Conservation (phyloP, 2,888 invertebrate species). For the Apamea anceps region DNA sequence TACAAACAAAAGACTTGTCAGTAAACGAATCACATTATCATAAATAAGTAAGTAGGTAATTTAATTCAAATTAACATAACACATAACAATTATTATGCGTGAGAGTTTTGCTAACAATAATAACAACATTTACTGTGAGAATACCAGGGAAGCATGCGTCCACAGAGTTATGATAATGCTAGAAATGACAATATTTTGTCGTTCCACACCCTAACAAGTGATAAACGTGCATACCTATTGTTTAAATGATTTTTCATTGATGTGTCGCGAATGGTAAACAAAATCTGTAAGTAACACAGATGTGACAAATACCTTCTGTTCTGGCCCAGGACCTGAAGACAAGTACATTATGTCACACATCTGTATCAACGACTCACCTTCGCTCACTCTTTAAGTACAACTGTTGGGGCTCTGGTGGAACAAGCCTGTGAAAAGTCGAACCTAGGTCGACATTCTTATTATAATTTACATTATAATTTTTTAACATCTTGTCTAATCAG, state of each 20-base stretch:
- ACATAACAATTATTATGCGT: slow-evolving; percentile 59
- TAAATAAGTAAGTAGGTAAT: slow-evolving; percentile 44
- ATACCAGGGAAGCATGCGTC: slow-evolving; percentile 52
- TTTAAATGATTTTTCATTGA: neutral
- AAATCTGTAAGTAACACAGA: neutral
- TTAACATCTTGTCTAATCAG: neutral
- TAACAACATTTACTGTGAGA: slow-evolving; percentile 55
- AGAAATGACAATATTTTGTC: slow-evolving; percentile 27
- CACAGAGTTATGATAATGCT: slow-evolving; percentile 37
- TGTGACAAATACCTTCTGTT: neutral
- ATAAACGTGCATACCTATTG: no score
- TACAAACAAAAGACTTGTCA: slow-evolving; percentile 40
- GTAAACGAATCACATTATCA: slow-evolving; percentile 50
- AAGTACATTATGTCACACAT: neutral
- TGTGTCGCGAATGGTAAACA: neutral
- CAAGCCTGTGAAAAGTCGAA: neutral
- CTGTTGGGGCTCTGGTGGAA: neutral
- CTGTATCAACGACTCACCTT: neutral
- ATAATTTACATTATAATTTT: neutral
- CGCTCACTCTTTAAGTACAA: neutral
- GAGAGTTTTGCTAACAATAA: slow-evolving; percentile 56
- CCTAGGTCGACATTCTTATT: neutral
- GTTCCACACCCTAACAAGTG: slow-evolving; percentile 7
- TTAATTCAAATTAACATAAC: slow-evolving; percentile 53
- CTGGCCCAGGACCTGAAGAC: neutral